A percentile compares a stretch with the other conserved stretches of the same genome.
These are phyloP conservation scores for Eupithecia subfuscata DNA, from an alignment of 2,888 invertebrate species.

Conservation along the genomic window DNA sequence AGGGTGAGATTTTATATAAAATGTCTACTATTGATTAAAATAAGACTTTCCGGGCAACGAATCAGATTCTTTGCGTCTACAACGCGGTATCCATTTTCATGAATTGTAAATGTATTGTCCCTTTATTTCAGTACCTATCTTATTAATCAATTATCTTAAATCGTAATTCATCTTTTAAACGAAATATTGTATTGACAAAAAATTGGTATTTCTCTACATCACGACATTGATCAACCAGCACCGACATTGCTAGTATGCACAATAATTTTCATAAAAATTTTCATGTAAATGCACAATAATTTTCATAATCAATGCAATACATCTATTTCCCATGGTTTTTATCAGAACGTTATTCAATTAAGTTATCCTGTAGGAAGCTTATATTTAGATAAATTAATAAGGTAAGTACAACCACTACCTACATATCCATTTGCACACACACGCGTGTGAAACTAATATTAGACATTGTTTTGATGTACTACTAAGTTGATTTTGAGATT, in stretches of 20 bases:
- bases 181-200: neutral
- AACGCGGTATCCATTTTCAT: neutral
- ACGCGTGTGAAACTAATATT: neutral
- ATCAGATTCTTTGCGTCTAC: neutral
- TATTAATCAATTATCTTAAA: neutral
- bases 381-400: neutral
- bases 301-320: neutral
- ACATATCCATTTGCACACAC: neutral
- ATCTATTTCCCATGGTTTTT: neutral
- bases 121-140: neutral
- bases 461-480: neutral
- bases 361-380: neutral
- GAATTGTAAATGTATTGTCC: neutral
- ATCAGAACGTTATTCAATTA: neutral
- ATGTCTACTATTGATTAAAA: conserved; percentile 3
- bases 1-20: conserved; percentile 68
- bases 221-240: neutral
- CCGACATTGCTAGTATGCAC: neutral
- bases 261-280: no score
- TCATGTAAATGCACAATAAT: neutral
- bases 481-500: neutral
- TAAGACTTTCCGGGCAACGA: neutral
- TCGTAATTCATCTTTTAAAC: neutral
- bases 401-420: neutral
- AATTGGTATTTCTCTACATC: neutral